Conservation (phyloP, 2,888 invertebrate species). For the Cephus pygmeus region DNA sequence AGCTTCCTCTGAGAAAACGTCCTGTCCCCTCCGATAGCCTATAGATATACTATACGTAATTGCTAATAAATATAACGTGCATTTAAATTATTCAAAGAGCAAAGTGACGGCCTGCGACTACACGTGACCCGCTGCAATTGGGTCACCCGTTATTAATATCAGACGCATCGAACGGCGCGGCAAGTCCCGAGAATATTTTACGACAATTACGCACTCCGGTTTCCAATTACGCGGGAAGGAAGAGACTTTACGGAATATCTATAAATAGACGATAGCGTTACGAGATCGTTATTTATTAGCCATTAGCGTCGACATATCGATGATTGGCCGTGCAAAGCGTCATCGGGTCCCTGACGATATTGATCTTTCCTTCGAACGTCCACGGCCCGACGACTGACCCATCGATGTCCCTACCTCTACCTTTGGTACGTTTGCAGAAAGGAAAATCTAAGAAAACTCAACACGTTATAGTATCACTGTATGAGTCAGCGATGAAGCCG, state of each 20-base stretch:
- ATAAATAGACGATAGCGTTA: conserved; percentile 1
- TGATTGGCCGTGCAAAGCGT: not conserved
- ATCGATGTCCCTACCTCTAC: no score
- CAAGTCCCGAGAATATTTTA: not conserved
- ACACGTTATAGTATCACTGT: not conserved
- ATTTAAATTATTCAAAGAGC: not conserved
- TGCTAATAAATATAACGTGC: not conserved
- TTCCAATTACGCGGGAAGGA: not conserved
- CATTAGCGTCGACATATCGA: not conserved
- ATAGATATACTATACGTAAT: no score
- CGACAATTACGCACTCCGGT: not conserved
- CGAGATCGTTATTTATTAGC: not conserved
- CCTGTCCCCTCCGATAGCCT: no score
- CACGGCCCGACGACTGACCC: not conserved
- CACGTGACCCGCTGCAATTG: not conserved
- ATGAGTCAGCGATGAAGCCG: no score
- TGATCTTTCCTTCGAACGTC: not conserved
- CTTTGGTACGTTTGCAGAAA: not conserved
- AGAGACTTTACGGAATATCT: not conserved
- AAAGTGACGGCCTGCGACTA: not conserved
- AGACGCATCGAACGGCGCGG: not conserved
- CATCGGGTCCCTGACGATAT: not conserved
- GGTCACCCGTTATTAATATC: not conserved
- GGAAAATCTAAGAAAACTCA: not conserved
- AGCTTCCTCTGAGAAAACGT: not conserved